Base-by-base conservation (phyloP, 92 coral and sea anemone genomes). In the Zoanthus gigantus region DNA sequence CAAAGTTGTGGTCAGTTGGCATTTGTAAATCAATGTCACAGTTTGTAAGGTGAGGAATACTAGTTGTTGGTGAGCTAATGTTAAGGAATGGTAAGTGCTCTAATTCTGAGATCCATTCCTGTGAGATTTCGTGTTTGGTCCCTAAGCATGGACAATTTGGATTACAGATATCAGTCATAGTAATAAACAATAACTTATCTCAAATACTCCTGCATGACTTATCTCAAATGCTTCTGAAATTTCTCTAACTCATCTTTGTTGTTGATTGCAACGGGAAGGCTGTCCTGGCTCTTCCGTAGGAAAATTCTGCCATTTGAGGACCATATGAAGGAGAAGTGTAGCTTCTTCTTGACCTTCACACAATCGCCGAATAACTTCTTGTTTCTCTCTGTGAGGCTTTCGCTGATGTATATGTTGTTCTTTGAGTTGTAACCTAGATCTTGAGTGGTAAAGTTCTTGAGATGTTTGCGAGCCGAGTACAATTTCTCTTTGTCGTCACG, bases 401-500 rank as follows among this genome's bases (percentile, higher is more conserved):
- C 66, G 65, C 45, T 18, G 81, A 76, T 76, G 45, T 76, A 76
- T 13, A 52, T 76, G 44, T 76, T 76, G 66, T 76, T 76, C 65
- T 54, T 76, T 30, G 63, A 52, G 57, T 76, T 52, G 63, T 50
- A 76, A 16, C 74, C 58, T 37, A 80, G 71, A 17, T 80, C 72
- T 45, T 50, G 69, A 44, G 74, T 67, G 18, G 74, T 83, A 10
- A 66, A 44, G 76, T 53, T 88, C 52, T 37, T 44, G 66, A 83
- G 88, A 54, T 53, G 81, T 46, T 74, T 83, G 54, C 74, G 52
- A 23, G 84, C 89, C 61, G 63, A 45, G 78, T 71, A 89, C 82
- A 89, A 74, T 53, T 65, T 76, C 15, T 89, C 92, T 56, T 79
- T 74, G 73, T 74, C 84, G 34, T 83, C 86, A 50, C 92, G 78